A percentile compares a stretch with the other conserved stretches of the same genome.
phyloP scores from a whole-genome alignment of 2,888 invertebrate genomes.

The Apamea anceps region DNA sequence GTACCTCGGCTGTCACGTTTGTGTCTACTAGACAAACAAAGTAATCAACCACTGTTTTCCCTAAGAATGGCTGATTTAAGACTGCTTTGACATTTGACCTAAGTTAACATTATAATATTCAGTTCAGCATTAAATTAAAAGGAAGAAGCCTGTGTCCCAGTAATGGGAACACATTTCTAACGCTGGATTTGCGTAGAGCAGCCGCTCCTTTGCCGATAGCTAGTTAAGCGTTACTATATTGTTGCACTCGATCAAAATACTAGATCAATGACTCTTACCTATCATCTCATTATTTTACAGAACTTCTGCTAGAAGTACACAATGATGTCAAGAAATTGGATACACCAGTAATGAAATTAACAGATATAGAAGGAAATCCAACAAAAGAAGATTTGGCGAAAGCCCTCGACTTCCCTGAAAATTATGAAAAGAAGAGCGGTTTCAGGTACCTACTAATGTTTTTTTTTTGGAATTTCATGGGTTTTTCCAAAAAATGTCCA shows the following conservation, averaged over 20 bases:
- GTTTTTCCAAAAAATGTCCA: neutral
- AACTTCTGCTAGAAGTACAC: slow-evolving; percentile 41
- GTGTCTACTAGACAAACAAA: neutral
- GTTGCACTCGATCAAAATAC: neutral
- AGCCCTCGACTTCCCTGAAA: slow-evolving; percentile 1
- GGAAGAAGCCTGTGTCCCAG: neutral
- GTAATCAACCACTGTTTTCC: neutral
- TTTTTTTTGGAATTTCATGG: neutral
- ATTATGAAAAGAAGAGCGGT: slow-evolving; percentile 34
- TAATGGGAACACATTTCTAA: neutral
- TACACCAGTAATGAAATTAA: slow-evolving; percentile 47
- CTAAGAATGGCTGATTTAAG: neutral
- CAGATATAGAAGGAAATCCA: slow-evolving; percentile 34
- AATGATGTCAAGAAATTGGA: slow-evolving; percentile 31
- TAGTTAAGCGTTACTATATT: neutral
- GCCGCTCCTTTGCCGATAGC: neutral
- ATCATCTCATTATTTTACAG: slow-evolving; percentile 21
- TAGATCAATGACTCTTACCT: neutral
- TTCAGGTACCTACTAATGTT: slow-evolving; percentile 22
- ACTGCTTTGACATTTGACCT: neutral
- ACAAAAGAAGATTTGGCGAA: slow-evolving; percentile 38
- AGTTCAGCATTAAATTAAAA: neutral
- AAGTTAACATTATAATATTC: neutral
- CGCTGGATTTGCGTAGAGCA: neutral
- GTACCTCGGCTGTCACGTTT: neutral